phyloP scores from a whole-genome alignment of 2,888 invertebrate species.

The Pseudococcus viburni region DNA sequence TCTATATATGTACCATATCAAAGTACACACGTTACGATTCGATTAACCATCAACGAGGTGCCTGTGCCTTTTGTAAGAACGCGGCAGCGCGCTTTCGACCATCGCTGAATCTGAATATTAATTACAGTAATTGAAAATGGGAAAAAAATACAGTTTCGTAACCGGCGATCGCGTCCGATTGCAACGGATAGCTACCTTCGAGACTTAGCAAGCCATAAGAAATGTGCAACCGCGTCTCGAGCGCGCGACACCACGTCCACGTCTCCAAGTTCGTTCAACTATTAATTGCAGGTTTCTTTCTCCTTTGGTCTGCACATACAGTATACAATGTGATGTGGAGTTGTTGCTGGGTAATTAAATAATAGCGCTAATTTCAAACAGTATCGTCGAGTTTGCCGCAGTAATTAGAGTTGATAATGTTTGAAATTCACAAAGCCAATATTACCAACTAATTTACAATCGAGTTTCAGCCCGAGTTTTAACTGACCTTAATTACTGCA shows the following conservation, averaged over 20 bases:
- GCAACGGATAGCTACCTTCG: background rate
- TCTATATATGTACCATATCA: background rate
- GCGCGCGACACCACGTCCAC: background rate
- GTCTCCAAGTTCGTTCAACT: conserved; percentile 39
- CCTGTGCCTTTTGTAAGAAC: conserved; percentile 10
- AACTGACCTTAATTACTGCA: conserved; percentile 45
- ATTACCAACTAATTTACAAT: conserved; percentile 45
- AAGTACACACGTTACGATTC: background rate
- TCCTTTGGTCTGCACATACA: background rate
- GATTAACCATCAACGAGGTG: background rate
- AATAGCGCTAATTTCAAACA: conserved; percentile 14
- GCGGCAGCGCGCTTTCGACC: background rate
- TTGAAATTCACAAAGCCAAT: conserved; percentile 36
- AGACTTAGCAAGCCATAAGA: background rate
- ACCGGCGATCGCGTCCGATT: conserved; percentile 33
- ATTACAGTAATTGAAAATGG: conserved; percentile 38
- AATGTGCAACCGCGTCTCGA: conserved; percentile 8
- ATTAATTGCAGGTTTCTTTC: conserved; percentile 29
- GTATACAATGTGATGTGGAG: conserved; percentile 26
- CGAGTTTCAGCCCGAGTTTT: conserved; percentile 1
- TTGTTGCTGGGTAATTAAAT: conserved; percentile 23
- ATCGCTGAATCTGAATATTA: conserved; percentile 3
- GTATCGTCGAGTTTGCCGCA: conserved; percentile 23
- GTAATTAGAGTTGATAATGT: conserved; percentile 40
- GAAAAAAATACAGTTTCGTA: background rate